Base-by-base conservation (phyloP, 2,113 vertebrate genomes). In the Marcusenius ussheri region DNA sequence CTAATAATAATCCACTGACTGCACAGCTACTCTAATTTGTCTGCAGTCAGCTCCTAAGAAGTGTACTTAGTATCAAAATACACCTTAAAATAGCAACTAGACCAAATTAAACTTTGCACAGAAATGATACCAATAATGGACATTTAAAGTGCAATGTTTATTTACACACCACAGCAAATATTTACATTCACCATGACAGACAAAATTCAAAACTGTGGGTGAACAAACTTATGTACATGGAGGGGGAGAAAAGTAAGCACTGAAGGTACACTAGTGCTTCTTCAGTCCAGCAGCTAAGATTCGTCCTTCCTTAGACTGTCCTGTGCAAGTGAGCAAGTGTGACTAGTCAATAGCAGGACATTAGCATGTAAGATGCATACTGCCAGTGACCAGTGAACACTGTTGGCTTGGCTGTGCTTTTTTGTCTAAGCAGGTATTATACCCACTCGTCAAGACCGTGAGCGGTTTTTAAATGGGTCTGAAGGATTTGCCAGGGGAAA, bases 101-200 rank as follows among this genome's bases (percentile, higher is more conserved):
- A 47, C 42, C 45, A 49, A 85, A 85, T 80, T 80, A 80, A 80
- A 17, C 24, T 21, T 7, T 85, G 45, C 11, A 85, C 42, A 85
- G 24, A 85, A 85, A 85, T 49, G 46, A 70, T 31, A 27, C 15
- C 42, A 49, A 27, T 10, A 77, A 88, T 6, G 66, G 42, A 70
- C 49, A 51, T 88, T 88, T 74, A n/a, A 88, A 88, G 88, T 74
- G 62, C 62, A 77, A 50, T 74, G 3, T 88, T 88, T 74, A 70
- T 88, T 88, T 88, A 47, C 7, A 85, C 6, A 70, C 45, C 45
- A 70, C 10, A 89, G 27, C 45, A 89, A 31, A 58, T 13, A 83
- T 85, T 85, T 42, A 80, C 74, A 80, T 80, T 80, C 53, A 62
- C 77, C 74, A 83, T 50, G 39, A 35, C 56, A 84, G 45, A 56